Conservation (phyloP, 2,797 vertebrate genomes). For the Percopsis omiscomaycus region DNA sequence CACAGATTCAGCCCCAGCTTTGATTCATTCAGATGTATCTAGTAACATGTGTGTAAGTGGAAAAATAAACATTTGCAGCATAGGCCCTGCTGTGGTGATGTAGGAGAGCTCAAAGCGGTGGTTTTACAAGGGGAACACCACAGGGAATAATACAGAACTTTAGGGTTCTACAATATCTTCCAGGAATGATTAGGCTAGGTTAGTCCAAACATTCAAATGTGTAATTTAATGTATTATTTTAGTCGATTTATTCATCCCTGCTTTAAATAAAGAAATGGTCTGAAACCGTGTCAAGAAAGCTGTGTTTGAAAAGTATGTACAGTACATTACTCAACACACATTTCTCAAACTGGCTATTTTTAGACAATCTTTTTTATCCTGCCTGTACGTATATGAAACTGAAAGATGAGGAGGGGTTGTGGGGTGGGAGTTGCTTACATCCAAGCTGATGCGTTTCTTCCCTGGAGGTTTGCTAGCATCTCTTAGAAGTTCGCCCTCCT, state of each 20-base stretch:
- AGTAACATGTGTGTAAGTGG: conserved; percentile 59
- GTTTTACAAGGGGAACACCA: conserved; percentile 37
- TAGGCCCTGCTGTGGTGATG: conserved; percentile 30
- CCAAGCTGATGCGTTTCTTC: conserved; percentile 79
- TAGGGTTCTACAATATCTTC: conserved; percentile 42
- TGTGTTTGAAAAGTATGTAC: too few relatives aligned
- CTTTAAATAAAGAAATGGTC: conserved; percentile 49
- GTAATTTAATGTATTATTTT: conserved; percentile 40
- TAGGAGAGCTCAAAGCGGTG: conserved; percentile 28
- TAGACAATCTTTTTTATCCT: background rate
- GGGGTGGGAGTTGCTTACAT: conserved; percentile 60
- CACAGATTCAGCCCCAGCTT: conserved; percentile 3
- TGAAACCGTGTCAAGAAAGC: conserved; percentile 28
- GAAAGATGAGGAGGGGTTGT: background rate
- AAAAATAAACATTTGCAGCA: conserved; percentile 60
- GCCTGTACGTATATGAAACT: background rate
- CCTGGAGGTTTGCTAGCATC: conserved; percentile 64
- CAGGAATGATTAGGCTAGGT: conserved; percentile 30
- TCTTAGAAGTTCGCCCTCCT: conserved; percentile 68
- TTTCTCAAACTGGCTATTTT: too few relatives aligned
- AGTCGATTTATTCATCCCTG: conserved; percentile 48
- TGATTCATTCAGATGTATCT: conserved; percentile 56
- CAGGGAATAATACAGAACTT: conserved; percentile 35
- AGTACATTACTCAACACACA: too few relatives aligned
- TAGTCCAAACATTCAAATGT: conserved; percentile 40